phyloP scores from a whole-genome alignment of 2,888 invertebrate genomes.

The Polydrusus tereticollis region DNA sequence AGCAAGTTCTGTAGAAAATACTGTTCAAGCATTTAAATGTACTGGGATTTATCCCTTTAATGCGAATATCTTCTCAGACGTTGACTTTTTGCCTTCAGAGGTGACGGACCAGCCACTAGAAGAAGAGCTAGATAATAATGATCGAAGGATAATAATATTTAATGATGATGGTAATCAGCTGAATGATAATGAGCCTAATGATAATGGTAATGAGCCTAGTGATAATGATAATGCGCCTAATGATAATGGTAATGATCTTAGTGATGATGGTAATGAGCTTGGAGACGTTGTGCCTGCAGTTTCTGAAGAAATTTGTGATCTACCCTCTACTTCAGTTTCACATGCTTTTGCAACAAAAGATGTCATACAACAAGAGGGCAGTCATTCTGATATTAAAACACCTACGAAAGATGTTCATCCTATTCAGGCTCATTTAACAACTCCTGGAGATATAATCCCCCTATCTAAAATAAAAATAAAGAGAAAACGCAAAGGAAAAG shows the following conservation, averaged over 20 bases:
- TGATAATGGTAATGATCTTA: background rate
- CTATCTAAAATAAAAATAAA: constrained; percentile 19
- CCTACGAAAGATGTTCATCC: constrained; percentile 4
- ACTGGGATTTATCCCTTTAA: constrained; percentile 24
- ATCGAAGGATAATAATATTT: background rate
- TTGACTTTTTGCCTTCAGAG: constrained; percentile 38
- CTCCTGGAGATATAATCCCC: constrained; percentile 15
- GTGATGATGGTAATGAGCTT: constrained; percentile 3
- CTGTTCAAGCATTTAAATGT: constrained; percentile 26
- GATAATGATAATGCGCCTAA: constrained; percentile 1
- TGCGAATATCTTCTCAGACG: constrained; percentile 2
- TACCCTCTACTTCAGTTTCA: constrained; percentile 14
- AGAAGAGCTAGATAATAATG: background rate
- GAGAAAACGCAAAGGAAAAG: constrained; percentile 37
- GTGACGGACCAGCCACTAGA: constrained; percentile 36
- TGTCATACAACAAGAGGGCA: constrained; percentile 14
- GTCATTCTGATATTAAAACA: constrained; percentile 13
- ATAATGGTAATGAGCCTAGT: constrained; percentile 2
- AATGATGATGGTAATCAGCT: constrained; percentile 6
- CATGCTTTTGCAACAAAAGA: constrained; percentile 14
- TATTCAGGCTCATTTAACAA: background rate
- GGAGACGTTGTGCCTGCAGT: constrained; percentile 1
- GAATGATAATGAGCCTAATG: background rate
- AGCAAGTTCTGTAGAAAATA: constrained; percentile 51
- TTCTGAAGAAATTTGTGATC: constrained; percentile 25